Conservation (phyloP, 2,797 vertebrate genomes). For the Poeciliopsis infans region DNA sequence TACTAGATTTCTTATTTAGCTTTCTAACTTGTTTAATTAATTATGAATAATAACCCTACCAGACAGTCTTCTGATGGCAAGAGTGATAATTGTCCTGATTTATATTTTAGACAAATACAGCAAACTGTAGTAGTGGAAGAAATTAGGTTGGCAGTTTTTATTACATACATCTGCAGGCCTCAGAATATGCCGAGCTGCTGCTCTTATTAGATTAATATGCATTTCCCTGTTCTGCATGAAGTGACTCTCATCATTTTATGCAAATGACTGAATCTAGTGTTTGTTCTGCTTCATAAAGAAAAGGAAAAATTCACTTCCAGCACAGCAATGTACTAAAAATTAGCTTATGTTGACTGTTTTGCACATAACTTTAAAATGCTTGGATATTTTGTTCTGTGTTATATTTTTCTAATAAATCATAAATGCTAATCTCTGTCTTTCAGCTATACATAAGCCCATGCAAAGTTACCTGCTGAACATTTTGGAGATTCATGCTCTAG, state of each 20-base stretch:
- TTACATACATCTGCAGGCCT: slow-evolving; percentile 52
- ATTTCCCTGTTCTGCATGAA: slow-evolving; percentile 67
- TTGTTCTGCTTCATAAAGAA: slow-evolving; percentile 73
- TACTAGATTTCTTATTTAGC: slow-evolving; percentile 33
- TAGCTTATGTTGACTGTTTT: slow-evolving; percentile 17
- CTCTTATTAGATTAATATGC: slow-evolving; percentile 57
- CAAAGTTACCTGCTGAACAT: background rate
- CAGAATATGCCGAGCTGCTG: slow-evolving; percentile 32
- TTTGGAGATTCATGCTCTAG: background rate
- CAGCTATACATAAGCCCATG: background rate
- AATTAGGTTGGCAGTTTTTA: slow-evolving; percentile 36
- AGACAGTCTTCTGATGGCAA: slow-evolving; percentile 41
- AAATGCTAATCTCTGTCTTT: slow-evolving; percentile 19
- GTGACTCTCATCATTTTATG: slow-evolving; percentile 77
- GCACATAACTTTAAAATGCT: slow-evolving; percentile 10
- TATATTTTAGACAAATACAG: slow-evolving; percentile 33
- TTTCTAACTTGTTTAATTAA: slow-evolving; percentile 50
- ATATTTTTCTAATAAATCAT: slow-evolving; percentile 38
- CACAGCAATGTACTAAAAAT: slow-evolving; percentile 52
- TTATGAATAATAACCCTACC: slow-evolving; percentile 58
- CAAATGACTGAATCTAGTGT: slow-evolving; percentile 72
- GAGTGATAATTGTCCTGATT: slow-evolving; percentile 44
- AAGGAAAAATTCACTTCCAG: slow-evolving; percentile 62
- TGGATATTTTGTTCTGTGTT: slow-evolving; percentile 28
- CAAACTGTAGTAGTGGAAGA: slow-evolving; percentile 48